Evolutionary conservation across 2,888 invertebrate genomes (phyloP).

Genomic region (Eupeodes latifasciatus): DNA sequence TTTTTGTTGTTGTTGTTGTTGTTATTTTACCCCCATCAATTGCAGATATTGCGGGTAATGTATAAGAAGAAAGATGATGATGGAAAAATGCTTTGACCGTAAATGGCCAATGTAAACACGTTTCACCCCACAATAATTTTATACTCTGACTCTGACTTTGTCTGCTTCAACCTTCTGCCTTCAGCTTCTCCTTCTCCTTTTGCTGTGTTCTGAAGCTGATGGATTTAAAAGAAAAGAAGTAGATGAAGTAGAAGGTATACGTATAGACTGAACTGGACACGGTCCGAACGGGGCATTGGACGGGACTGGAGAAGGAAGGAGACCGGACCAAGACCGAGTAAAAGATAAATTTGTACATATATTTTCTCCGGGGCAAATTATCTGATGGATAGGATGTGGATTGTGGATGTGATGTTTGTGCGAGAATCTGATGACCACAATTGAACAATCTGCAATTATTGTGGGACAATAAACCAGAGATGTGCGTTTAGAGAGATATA

Average conservation of each 20-base stretch:
- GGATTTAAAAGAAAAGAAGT: no score
- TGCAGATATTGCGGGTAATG: constrained; percentile 36
- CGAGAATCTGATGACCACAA: constrained; percentile 30
- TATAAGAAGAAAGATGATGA: neutral
- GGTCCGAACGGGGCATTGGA: neutral
- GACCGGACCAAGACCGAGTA: neutral
- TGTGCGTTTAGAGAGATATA: constrained; percentile 5
- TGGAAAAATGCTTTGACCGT: constrained; percentile 59
- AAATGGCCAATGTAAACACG: constrained; percentile 65
- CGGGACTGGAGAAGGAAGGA: neutral
- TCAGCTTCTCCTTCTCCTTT: no score
- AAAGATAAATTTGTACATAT: constrained; percentile 42
- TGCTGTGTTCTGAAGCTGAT: no score
- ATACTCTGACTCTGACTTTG: constrained; percentile 7
- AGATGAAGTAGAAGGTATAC: no score
- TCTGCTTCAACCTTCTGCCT: no score
- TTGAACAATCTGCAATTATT: constrained; percentile 56
- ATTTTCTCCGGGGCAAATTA: constrained; percentile 28
- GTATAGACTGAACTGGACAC: no score
- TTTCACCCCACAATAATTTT: constrained; percentile 46
- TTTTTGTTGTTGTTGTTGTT: neutral
- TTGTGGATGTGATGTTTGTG: constrained; percentile 8
- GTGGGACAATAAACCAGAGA: constrained; percentile 64
- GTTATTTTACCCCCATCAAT: constrained; percentile 25
- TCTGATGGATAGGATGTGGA: neutral